phyloP scores from a whole-genome alignment of 2,888 invertebrate genomes.

The Gastracanthus pulcherrimus region DNA sequence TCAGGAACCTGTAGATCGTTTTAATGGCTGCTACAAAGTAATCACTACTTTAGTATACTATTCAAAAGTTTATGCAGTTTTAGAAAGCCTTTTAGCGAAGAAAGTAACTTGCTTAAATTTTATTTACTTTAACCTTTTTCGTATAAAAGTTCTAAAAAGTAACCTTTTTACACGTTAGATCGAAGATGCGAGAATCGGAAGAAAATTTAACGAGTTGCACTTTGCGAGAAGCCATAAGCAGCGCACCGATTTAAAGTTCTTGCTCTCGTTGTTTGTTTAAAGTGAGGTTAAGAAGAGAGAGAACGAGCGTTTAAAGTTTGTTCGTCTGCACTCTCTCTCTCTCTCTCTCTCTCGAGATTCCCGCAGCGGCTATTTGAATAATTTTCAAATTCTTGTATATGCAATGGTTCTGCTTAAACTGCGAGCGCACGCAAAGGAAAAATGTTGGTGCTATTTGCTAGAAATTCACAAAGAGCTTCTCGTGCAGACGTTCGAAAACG shows the following conservation, averaged over 20 bases:
- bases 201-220: neutral
- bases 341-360: no score
- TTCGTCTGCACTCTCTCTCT: no score
- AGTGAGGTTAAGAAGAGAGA: neutral
- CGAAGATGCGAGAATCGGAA: no score
- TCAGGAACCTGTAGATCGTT: no score
- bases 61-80: no score
- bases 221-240: neutral
- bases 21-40: no score
- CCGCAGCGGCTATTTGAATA: neutral
- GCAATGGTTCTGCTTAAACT: neutral
- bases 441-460: neutral
- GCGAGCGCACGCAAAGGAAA: neutral
- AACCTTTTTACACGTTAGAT: no score
- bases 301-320: neutral
- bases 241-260: neutral
- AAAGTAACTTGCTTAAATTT: no score
- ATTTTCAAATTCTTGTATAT: neutral
- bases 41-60: no score
- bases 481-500: neutral
- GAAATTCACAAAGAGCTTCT: neutral
- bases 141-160: no score
- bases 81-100: no score
- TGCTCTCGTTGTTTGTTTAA: neutral
- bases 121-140: no score